These are phyloP conservation scores for Enteromius argenteus DNA, from an alignment of 2,797 vertebrate genomes.

Conservation along the genomic window DNA sequence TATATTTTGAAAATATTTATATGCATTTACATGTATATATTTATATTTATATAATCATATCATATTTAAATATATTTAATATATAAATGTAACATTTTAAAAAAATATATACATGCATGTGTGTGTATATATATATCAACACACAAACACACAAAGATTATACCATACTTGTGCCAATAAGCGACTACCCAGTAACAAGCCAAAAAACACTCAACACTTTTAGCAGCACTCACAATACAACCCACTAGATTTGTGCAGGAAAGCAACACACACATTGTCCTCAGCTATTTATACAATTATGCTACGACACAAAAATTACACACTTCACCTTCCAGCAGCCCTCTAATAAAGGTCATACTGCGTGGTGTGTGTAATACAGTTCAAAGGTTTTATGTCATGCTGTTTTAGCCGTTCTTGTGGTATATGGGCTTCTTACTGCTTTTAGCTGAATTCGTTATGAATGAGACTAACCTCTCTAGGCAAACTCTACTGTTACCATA, in stretches of 20 bases:
- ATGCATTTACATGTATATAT: no score
- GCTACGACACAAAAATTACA: slow-evolving; percentile 5
- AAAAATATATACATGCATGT: no score
- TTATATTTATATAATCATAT: no score
- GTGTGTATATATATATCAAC: no score
- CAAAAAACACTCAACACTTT: slow-evolving; percentile 3
- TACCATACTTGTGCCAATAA: background rate
- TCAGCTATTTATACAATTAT: background rate
- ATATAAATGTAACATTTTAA: no score
- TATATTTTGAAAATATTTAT: no score
- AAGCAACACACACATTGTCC: background rate
- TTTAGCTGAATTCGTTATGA: slow-evolving; percentile 34
- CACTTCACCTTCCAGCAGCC: slow-evolving; percentile 3
- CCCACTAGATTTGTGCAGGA: background rate
- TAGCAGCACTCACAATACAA: slow-evolving; percentile 1
- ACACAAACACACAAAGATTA: background rate
- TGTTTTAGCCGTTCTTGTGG: slow-evolving; percentile 3
- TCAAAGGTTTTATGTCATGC: background rate
- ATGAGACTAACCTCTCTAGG: slow-evolving; percentile 36
- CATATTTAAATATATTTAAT: no score
- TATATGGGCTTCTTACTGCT: slow-evolving; percentile 21
- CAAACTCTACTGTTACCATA: slow-evolving; percentile 31
- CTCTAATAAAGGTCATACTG: slow-evolving; percentile 16
- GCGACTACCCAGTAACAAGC: background rate
- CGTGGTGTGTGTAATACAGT: background rate